phyloP scores from a whole-genome alignment of 2,888 invertebrate species.

The Papilio demoleus region DNA sequence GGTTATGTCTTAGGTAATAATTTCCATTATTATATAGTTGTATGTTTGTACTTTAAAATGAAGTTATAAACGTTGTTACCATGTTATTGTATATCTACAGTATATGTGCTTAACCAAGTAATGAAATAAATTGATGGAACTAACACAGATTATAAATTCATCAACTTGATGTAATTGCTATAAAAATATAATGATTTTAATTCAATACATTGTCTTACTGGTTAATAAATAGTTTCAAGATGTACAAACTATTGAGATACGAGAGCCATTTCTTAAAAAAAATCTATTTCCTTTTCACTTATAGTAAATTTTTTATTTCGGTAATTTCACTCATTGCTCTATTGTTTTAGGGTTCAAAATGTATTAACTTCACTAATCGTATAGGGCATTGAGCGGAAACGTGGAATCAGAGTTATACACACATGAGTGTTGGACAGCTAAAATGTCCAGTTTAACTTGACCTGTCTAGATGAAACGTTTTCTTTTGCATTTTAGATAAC shows the following conservation, averaged over 20 bases:
- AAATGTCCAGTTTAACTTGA: slow-evolving; percentile 63
- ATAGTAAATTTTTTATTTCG: slow-evolving; percentile 24
- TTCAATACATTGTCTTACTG: no score
- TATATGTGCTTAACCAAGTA: no score
- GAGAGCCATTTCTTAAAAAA: slow-evolving; percentile 51
- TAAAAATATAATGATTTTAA: no score
- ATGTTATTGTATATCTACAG: no score
- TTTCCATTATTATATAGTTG: background rate
- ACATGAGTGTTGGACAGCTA: slow-evolving; percentile 65
- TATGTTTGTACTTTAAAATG: background rate
- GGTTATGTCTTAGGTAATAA: background rate
- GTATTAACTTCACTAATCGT: slow-evolving; percentile 52
- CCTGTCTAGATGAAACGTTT: slow-evolving; percentile 53
- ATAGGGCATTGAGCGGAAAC: slow-evolving; percentile 77
- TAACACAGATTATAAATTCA: no score
- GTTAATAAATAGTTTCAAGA: background rate
- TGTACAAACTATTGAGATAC: slow-evolving; percentile 30
- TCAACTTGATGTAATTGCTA: no score
- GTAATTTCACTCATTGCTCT: slow-evolving; percentile 48
- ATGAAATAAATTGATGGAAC: no score
- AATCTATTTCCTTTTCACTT: slow-evolving; percentile 51
- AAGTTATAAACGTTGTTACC: no score
- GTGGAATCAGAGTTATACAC: slow-evolving; percentile 72
- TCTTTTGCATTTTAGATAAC: slow-evolving; percentile 48
- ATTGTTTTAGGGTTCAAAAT: slow-evolving; percentile 53